A percentile compares a stretch with the other conserved stretches of the same genome.
Evolutionary conservation across 35 echinoderm and acorn worm species (phyloP).

Genomic region (Lytechinus pictus): DNA sequence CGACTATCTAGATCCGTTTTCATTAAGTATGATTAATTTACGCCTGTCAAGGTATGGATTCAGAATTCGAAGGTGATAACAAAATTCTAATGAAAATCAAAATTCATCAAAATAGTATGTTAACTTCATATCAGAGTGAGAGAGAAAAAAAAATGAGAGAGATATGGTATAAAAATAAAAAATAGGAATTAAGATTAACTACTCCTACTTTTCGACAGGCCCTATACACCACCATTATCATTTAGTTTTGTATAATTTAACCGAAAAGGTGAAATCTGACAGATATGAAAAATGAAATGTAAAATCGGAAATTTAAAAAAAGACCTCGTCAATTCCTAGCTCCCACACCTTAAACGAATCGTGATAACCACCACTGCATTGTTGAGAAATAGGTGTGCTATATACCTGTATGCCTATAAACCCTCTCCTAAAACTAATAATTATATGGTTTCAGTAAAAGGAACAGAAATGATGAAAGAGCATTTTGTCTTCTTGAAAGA

Average conservation of each 20-base stretch:
- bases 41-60: background rate
- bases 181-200: background rate
- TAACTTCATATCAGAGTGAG: background rate
- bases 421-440: background rate
- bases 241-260: background rate
- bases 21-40: background rate
- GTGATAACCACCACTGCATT: background rate
- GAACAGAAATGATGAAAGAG: background rate
- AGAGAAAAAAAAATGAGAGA: background rate
- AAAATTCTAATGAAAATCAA: background rate
- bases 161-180: background rate
- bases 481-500: background rate
- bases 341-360: background rate
- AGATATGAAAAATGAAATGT: background rate
- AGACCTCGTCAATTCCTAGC: background rate
- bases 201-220: too few species aligned
- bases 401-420: background rate
- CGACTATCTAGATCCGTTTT: background rate
- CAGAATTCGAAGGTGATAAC: background rate
- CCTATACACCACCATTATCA: too few species aligned
- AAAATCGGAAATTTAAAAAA: background rate
- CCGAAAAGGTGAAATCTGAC: background rate
- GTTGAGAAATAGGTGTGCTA: background rate
- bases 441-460: background rate
- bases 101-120: background rate